phyloP scores from a whole-genome alignment of 2,113 vertebrate genomes.

The Turdus rufiventris region DNA sequence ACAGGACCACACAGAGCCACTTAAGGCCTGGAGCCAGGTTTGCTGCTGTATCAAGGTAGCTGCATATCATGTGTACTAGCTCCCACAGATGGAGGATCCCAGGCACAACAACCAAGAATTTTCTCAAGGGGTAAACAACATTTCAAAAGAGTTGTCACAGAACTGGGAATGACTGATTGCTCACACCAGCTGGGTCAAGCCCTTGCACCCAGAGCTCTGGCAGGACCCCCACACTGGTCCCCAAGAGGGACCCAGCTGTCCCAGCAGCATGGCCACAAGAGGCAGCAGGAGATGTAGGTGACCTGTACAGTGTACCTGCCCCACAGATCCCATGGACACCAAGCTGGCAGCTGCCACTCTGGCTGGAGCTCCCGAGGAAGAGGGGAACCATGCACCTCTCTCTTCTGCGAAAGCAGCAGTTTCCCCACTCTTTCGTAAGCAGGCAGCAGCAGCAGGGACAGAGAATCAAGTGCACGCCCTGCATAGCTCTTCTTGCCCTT shows the following conservation, averaged over 20 bases:
- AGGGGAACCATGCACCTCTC: fast-evolving
- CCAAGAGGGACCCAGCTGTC: neutral
- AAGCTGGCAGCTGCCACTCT: neutral
- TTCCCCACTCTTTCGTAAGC: neutral
- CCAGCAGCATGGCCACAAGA: neutral
- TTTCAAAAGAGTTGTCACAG: neutral
- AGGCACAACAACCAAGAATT: neutral
- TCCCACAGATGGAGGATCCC: too few relatives aligned
- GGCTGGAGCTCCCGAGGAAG: neutral
- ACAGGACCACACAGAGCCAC: fast-evolving
- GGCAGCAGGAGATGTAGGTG: neutral
- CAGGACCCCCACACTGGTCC: neutral
- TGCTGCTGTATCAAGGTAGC: neutral
- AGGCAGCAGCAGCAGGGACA: neutral
- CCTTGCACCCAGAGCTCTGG: fast-evolving
- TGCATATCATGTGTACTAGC: fast-evolving
- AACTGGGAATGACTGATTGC: neutral
- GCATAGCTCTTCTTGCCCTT: neutral
- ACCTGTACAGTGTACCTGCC: neutral
- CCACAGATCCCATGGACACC: fast-evolving
- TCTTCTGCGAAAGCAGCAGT: neutral
- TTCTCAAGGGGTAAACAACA: neutral
- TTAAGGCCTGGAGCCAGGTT: neutral
- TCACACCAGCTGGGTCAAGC: neutral
- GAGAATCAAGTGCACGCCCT: neutral